Evolutionary conservation across 2,113 vertebrate genomes (phyloP), one percentile per base, ranked within the genome.

Genomic region (Anarhynchus alexandrinus): DNA sequence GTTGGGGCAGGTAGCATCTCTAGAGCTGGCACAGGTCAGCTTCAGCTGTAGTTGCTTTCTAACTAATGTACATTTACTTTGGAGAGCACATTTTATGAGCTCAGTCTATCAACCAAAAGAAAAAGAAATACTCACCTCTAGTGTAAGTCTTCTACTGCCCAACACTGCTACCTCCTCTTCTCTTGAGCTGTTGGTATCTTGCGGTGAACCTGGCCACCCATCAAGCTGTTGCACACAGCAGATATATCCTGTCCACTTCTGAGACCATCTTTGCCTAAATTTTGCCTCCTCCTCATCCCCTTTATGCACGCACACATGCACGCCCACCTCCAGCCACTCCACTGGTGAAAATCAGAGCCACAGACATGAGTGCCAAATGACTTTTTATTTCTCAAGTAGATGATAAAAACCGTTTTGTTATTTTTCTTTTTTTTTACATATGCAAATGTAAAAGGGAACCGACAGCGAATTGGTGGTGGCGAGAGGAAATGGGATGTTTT

Each of bases 361-460:
- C 94, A 93, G 86, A 95, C 91, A 94, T 88, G 92, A 97, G 93
- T 97, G 92, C 92, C 97, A 97, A 94, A 94, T 72, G 59, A 93
- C 59, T 92, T 93, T 90, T 94, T 71, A 85, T 93, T 95, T 92
- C 88, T 94, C 26, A n/a, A 97, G 90, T 90, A 62, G 93, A 89
- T 85, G n/a, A 89, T 87, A 84, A 51, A 64, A 90, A 61, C 67
- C 45, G 5, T 82, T 93, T 71, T 78, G 47, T 69, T 94, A 5
- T 69, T 88, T 71, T 86, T 66, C 9, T 42, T 14, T 67, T 89
- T 95, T 93, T 93, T 90, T 29, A 94, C 94, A 95, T 95, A 95
- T 90, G 83, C 92, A 96, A 95, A 85, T 93, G 88, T 96, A 94
- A 96, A 95, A 94, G 82, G 76, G 89, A 97, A 94, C 84, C 0